Base-by-base conservation (phyloP, 2,113 vertebrate species). In the Muntiacus reevesi region DNA sequence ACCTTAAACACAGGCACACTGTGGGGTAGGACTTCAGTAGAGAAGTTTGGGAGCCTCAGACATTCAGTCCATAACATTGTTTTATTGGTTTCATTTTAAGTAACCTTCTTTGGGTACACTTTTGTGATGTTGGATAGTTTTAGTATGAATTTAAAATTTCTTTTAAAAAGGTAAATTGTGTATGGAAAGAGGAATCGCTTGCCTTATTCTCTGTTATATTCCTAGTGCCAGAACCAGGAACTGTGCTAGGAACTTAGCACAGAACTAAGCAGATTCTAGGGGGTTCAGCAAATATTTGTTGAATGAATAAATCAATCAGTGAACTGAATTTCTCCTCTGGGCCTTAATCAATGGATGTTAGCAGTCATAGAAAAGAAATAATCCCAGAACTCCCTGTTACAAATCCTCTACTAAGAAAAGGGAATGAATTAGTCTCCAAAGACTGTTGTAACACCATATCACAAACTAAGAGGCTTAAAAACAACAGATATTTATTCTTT, bases 291-390 rank as follows among this genome's bases (percentile, higher is more conserved):
- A 89, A 36, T 59, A 71, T 89, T 43, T 84, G 27, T 21, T 36
- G 7, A 84, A 95, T 84, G n/a, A 94, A 94, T 67, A 74, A 94
- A 40, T 95, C 78, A 94, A 30, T 89, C 62, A 95, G 47, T 81
- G 57, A 89, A 43, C 71, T 19, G 17, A 74, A 84, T 59, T n/a
- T 89, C 60, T 89, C 52, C 52, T 94, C 13, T 30, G 50, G 74
- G 28, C 19, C 36, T 81, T 54, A 87, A 23, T 89, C 62, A 59
- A 28, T 76, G 15, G 33, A 13, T 47, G 12, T 6, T 83, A 64
- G 45, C n/a, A 91, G 16, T 60, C 76, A 55, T 45, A 87, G 47
- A 78, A 94, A 94, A 83, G 60, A 92, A 83, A 17, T 7, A 92
- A 71, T 59, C 57, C n/a, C 74, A 94, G 27, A 79, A 79, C 52